phyloP scores from a whole-genome alignment of 2,888 invertebrate genomes.

The Pristionchus exspectatus region DNA sequence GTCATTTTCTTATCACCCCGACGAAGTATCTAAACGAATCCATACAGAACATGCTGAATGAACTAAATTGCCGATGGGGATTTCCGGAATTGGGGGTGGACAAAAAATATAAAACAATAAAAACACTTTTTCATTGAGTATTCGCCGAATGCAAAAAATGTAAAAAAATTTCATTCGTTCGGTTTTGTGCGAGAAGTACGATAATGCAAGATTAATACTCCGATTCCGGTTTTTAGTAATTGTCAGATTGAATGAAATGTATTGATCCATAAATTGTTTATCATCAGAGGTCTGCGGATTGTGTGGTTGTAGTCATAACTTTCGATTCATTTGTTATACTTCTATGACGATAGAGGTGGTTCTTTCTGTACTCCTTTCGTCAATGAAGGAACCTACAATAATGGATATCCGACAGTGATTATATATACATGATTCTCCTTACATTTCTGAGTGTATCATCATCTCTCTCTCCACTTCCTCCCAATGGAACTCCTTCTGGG shows the following conservation, averaged over 20 bases:
- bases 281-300: constrained; percentile 32
- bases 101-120: too few relatives aligned
- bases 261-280: constrained; percentile 17
- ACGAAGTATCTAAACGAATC: too few relatives aligned
- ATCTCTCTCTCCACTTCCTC: constrained; percentile 33
- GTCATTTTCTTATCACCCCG: too few relatives aligned
- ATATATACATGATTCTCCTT: neutral
- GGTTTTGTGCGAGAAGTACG: too few relatives aligned
- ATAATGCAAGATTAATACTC: too few relatives aligned
- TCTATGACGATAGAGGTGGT: neutral
- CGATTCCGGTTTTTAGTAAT: too few relatives aligned
- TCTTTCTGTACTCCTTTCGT: neutral
- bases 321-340: neutral
- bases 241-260: neutral
- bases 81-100: too few relatives aligned
- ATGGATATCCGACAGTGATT: neutral
- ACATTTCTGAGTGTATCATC: constrained; percentile 39
- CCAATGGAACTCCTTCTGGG: constrained; percentile 14
- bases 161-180: too few relatives aligned
- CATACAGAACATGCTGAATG: too few relatives aligned
- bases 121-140: too few relatives aligned
- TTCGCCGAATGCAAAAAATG: too few relatives aligned
- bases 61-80: too few relatives aligned
- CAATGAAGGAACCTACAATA: neutral
- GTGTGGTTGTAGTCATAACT: neutral